These are phyloP conservation scores for Petrophora chlorosata DNA, from an alignment of 2,888 invertebrate genomes.

Conservation along the genomic window DNA sequence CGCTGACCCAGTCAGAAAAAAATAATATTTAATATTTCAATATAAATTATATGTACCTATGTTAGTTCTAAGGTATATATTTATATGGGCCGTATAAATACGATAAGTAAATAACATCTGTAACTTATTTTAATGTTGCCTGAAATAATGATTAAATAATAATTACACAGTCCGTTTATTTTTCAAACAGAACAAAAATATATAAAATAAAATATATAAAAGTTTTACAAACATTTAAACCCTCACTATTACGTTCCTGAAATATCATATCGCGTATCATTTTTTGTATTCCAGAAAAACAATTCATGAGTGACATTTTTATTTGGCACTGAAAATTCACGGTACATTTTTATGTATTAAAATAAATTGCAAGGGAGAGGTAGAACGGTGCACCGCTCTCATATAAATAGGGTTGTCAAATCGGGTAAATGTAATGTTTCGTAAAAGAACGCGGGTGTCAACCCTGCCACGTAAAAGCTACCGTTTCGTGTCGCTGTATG, in stretches of 20 bases:
- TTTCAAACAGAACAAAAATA: too few relatives aligned
- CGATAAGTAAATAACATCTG: too few relatives aligned
- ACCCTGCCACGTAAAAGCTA: constrained; percentile 25
- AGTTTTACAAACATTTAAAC: neutral
- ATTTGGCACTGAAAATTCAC: constrained; percentile 33
- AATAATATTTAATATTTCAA: too few relatives aligned
- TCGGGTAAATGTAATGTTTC: constrained; percentile 32
- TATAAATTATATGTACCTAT: too few relatives aligned
- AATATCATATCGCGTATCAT: constrained; percentile 12
- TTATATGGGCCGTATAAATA: too few relatives aligned
- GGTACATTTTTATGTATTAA: constrained; percentile 38
- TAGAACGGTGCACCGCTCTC: constrained; percentile 23
- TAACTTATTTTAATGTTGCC: too few relatives aligned
- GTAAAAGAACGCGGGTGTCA: constrained; percentile 33
- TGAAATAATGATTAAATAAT: too few relatives aligned
- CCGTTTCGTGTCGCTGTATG: constrained; percentile 11
- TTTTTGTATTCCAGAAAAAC: constrained; percentile 7
- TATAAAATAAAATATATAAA: neutral
- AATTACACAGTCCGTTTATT: too few relatives aligned
- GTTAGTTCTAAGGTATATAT: too few relatives aligned
- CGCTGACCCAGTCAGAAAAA: too few relatives aligned
- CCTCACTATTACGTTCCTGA: neutral
- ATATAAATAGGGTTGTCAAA: constrained; percentile 37
- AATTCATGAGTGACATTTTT: constrained; percentile 9
- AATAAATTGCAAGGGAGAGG: constrained; percentile 31